These are phyloP conservation scores for Drosophila sucinea DNA, from an alignment of 1,140 invertebrate genomes.

Conservation along the genomic window DNA sequence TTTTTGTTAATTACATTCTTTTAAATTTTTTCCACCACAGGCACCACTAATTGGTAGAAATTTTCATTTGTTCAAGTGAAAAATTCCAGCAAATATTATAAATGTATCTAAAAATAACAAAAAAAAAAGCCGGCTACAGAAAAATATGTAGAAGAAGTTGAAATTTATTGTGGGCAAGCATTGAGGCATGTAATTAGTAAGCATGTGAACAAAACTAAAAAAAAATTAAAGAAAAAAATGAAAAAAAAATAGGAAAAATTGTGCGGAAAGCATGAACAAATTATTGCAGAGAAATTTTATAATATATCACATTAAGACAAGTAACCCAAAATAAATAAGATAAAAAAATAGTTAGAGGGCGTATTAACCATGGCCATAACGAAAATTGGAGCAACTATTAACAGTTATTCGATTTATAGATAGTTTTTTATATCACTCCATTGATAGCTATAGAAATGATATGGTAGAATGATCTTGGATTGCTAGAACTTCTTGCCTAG, in stretches of 20 bases:
- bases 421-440: not conserved
- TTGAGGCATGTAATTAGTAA: conserved; percentile 55
- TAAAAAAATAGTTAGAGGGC: not conserved
- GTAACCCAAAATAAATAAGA: not conserved
- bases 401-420: not conserved
- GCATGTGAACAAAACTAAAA: conserved; percentile 5
- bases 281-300: conserved; percentile 18
- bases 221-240: not conserved
- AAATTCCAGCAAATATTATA: conserved; percentile 24
- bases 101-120: conserved; percentile 18
- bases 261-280: conserved; percentile 38
- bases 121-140: conserved; percentile 12
- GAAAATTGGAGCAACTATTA: not conserved
- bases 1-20: conserved; percentile 61
- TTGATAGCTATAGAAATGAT: not conserved
- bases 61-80: conserved; percentile 59
- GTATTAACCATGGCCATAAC: not conserved
- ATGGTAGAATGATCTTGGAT: no score
- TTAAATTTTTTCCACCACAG: conserved; percentile 20
- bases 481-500: no score
- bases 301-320: conserved; percentile 20
- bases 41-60: conserved; percentile 56
- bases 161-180: conserved; percentile 51
- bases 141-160: not conserved
- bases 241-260: not conserved